Conservation (phyloP, 2,113 vertebrate genomes). For the Eptatretus burgeri region DNA sequence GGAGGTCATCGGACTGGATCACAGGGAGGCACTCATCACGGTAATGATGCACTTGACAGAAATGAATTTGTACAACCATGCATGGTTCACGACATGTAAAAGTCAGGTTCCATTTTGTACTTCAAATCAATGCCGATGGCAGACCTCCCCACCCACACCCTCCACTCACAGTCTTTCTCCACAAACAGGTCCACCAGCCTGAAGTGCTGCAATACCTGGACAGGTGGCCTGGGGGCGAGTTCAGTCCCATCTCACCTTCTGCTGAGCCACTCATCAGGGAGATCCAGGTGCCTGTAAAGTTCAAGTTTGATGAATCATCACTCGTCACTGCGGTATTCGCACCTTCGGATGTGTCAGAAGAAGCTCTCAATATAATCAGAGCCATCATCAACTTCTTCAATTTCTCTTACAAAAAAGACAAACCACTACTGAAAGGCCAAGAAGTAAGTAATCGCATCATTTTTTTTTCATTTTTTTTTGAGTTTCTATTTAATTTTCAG, state of each 20-base stretch:
- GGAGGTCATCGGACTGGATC: no score
- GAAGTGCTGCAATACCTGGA: background rate
- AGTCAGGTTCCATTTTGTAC: no score
- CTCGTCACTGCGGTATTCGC: constrained; percentile 22
- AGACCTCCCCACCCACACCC: no score
- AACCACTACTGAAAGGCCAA: constrained; percentile 29
- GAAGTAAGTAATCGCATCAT: constrained; percentile 17
- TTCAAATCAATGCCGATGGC: no score
- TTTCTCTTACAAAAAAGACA: constrained; percentile 28
- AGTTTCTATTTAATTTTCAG: no score
- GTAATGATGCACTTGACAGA: no score
- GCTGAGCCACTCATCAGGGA: constrained; percentile 10
- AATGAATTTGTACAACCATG: no score
- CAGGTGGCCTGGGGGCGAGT: background rate
- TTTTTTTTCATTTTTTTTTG: no score
- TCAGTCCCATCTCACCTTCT: background rate
- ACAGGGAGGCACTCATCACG: no score
- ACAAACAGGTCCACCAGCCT: no score
- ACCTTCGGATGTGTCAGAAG: constrained; percentile 15
- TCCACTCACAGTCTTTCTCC: no score
- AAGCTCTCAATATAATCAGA: constrained; percentile 25
- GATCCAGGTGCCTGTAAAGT: constrained; percentile 20
- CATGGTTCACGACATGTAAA: no score
- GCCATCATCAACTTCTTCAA: constrained; percentile 26
- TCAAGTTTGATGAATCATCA: constrained; percentile 22